A percentile compares a stretch with the other conserved stretches of the same genome.
Evolutionary conservation across 1,140 invertebrate genomes (phyloP).

Genomic region (Kradibia gibbosae): DNA sequence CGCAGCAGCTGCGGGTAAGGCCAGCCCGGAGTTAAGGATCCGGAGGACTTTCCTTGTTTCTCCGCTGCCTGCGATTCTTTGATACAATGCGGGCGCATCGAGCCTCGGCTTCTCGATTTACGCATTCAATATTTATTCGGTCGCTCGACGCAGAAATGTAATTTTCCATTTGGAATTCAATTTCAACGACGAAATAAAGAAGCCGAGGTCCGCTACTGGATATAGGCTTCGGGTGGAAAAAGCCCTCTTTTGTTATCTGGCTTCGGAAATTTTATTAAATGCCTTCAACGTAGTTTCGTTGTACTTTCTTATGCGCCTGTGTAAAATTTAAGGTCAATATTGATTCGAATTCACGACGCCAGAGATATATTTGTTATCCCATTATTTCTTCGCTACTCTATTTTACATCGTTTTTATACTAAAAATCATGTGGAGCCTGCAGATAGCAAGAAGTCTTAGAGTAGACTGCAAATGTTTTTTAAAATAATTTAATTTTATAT

Average conservation of each 20-base stretch:
- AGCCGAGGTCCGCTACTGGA: background rate
- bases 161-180: constrained; percentile 38
- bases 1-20: background rate
- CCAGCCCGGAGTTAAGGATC: background rate
- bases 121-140: constrained; percentile 43
- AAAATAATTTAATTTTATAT: too few species aligned
- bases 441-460: too few species aligned
- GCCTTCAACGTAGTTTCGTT: background rate
- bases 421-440: too few species aligned
- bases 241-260: constrained; percentile 9
- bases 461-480: too few species aligned
- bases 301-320: background rate
- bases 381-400: too few species aligned
- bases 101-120: constrained; percentile 20
- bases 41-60: constrained; percentile 8
- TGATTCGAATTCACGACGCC: too few species aligned
- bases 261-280: background rate
- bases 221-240: background rate
- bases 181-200: constrained; percentile 28
- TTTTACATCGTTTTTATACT: too few species aligned
- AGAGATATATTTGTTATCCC: too few species aligned
- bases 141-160: background rate
- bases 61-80: constrained; percentile 27
- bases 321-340: background rate
- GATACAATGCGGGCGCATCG: constrained; percentile 5